Evolutionary conservation across 2,797 vertebrate species (phyloP), one percentile per base, ranked within the genome.

Genomic region (Peromyscus nudipes): DNA sequence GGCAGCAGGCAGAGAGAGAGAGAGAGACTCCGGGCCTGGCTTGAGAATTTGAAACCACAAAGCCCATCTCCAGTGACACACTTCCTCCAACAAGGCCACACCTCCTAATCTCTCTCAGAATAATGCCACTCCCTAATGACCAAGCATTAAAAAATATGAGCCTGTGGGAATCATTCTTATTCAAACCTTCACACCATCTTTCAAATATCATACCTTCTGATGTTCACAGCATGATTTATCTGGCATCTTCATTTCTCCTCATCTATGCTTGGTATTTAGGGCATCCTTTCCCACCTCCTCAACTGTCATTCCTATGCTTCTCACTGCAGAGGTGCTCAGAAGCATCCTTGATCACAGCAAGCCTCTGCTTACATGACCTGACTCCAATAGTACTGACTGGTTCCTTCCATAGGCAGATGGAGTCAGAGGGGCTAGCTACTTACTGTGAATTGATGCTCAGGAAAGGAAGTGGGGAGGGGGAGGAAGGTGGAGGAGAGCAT

Each of bases 161-260:
- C 23, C 13, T 25, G 13, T 40, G 25, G 4, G n/a, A 23, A 13
- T 3, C 13, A 17, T 82, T 82, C 37, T 57, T 82, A 43, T 17
- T 29, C n/a, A 82, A 82, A 40, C 13, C 27, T 17, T 37, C 34
- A 81, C 34, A n/a, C 13, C 80, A 64, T 29, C 43, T 64, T 31
- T 29, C 2, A 83, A 83, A 21, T 89, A 21, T 52, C 17, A 5
- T 73, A 37, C 73, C 93, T 96, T 91, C 62, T 95, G 76, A 80
- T 89, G 94, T 89, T 83, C 27, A 31, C 4, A 91, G 21, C 40
- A 60, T 82, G 73, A 89, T 86, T 85, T 83, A 57, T n/a, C 49
- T 60, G 49, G 34, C 4, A 76, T 82, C 87, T 96, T 91, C 49
- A 91, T 94, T 80, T 96, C 46, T 86, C 16, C 12, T 94, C 17